Evolutionary conservation across 2,113 vertebrate species (phyloP), one percentile per base, ranked within the genome.

Genomic region (Poicephalus meyeri): DNA sequence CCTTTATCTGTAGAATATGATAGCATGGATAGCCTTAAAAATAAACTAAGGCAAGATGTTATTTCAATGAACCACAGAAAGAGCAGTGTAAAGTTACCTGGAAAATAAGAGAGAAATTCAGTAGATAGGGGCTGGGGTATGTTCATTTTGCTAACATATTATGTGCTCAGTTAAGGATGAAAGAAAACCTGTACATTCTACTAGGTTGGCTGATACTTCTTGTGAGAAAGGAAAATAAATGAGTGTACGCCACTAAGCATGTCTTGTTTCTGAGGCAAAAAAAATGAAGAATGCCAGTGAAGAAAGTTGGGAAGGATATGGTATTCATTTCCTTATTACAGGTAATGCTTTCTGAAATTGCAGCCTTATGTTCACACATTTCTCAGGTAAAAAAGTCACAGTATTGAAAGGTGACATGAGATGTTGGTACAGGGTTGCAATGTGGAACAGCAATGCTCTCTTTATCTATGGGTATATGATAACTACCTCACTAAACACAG

Each of bases 131-230:
- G 66, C 42, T 13, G 5, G 63, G n/a, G 31, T 80, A 47, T 95
- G 80, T 82, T 96, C 70, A 81, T 91, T 92, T 73, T 81, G 79
- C 80, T 96, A 94, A 92, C n/a, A 15, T 79, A 87, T 91, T 81
- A 88, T 41, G 24, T 84, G 61, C 49, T 95, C n/a, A 37, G 29
- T 93, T 97, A 93, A 96, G 89, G 80, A 58, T 88, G 92, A 95
- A 96, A 91, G 50, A 74, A 96, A 97, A 96, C 80, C 91, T 53
- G 84, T 94, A 44, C 41, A 52, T 93, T 94, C 69, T 89, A 18
- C 71, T 88, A 83, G 60, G 66, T 47, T 7, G 4, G 46, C 64
- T 96, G 81, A 66, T 89, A 91, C 37, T 81, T 93, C 69, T 94
- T 92, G 17, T 42, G 65, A 84, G 86, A 86, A 91, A 91, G 66